A percentile compares a stretch with the other conserved stretches of the same genome.
phyloP scores from a whole-genome alignment of 2,113 vertebrate genomes.

The Pygoscelis adeliae region DNA sequence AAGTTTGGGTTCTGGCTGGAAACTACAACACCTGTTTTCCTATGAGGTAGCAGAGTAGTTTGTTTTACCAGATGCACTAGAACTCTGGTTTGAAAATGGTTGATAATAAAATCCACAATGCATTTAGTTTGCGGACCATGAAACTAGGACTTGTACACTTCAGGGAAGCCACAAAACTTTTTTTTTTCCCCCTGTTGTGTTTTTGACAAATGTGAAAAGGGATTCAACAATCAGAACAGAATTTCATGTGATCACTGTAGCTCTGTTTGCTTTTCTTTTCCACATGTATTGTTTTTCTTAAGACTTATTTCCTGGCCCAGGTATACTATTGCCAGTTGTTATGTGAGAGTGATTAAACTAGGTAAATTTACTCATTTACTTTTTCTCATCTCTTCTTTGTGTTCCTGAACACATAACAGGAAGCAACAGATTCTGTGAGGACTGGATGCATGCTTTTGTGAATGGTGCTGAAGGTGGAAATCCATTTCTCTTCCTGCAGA shows the following conservation, averaged over 20 bases:
- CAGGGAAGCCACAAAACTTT: background rate
- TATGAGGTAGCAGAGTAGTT: background rate
- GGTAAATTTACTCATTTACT: background rate
- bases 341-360: background rate
- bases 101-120: background rate
- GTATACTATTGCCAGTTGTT: background rate
- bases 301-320: background rate
- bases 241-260: background rate
- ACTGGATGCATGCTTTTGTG: constrained; percentile 93
- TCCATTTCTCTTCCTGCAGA: constrained; percentile 92
- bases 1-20: background rate
- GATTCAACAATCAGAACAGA: background rate
- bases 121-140: background rate
- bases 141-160: background rate
- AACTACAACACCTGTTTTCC: background rate
- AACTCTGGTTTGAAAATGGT: background rate
- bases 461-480: constrained; percentile 88
- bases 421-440: constrained; percentile 94
- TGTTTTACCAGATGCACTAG: background rate
- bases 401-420: constrained; percentile 71
- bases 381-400: background rate
- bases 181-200: background rate
- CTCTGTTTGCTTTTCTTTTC: background rate
- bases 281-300: background rate
- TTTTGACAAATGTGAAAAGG: background rate